phyloP scores from a whole-genome alignment of 2,113 vertebrate genomes.

The Syngnathoides biaculeatus region DNA sequence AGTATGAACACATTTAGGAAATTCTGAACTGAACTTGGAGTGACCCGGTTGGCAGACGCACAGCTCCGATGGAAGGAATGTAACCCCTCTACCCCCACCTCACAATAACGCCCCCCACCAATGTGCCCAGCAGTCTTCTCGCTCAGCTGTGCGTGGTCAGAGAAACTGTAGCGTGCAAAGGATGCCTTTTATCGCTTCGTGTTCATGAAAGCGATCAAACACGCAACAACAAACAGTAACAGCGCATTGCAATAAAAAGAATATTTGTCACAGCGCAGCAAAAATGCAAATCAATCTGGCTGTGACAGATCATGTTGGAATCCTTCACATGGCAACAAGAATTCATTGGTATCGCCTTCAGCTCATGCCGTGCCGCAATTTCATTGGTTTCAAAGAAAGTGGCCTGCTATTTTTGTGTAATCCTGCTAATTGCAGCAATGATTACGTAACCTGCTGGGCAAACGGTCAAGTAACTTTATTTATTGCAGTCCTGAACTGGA shows the following conservation, averaged over 20 bases:
- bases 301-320: neutral
- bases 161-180: slow-evolving; percentile 13
- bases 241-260: neutral
- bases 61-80: slow-evolving; percentile 72
- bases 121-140: slow-evolving; percentile 54
- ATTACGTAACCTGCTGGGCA: neutral
- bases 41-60: slow-evolving; percentile 73
- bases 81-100: slow-evolving; percentile 25
- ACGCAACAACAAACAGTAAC: neutral
- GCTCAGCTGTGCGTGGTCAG: slow-evolving; percentile 43
- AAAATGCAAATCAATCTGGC: neutral
- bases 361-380: neutral
- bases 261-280: slow-evolving; percentile 3
- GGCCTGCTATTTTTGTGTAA: neutral
- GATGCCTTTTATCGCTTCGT: slow-evolving; percentile 18
- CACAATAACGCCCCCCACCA: slow-evolving; percentile 8
- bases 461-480: neutral
- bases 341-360: neutral
- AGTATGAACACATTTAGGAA: slow-evolving; percentile 61
- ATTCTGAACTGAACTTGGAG: slow-evolving; percentile 78
- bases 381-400: neutral
- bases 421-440: neutral
- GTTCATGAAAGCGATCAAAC: slow-evolving; percentile 7
- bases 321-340: neutral
- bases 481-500: neutral